A percentile compares a stretch with the other conserved stretches of the same genome.
phyloP scores from a whole-genome alignment of 92 coral and sea anemone species.

The Umimayanthus kanabou region DNA sequence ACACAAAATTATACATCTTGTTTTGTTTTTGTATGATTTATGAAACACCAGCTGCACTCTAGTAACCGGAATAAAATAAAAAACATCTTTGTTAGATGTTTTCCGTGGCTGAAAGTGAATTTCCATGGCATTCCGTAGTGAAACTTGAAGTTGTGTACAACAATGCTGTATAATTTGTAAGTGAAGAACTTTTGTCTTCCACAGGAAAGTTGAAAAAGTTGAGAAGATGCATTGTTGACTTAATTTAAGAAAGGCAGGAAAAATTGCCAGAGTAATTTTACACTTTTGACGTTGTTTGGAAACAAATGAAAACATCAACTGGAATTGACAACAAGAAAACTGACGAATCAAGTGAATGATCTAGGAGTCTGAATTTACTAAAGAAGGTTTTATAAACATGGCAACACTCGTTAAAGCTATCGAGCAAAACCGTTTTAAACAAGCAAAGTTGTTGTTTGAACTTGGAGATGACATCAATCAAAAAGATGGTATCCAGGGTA shows the following conservation, averaged over 20 bases:
- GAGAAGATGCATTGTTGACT: background rate
- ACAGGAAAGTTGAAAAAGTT: background rate
- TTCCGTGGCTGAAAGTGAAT: background rate
- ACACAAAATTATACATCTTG: background rate
- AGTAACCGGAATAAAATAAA: background rate
- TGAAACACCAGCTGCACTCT: background rate
- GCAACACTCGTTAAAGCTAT: constrained; percentile 68
- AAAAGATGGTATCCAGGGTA: constrained; percentile 54
- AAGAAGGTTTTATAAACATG: constrained; percentile 36
- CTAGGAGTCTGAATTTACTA: background rate
- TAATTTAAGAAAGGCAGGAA: background rate
- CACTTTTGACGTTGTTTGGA: background rate
- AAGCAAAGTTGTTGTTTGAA: constrained; percentile 61
- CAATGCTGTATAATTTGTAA: background rate
- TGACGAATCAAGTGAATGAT: background rate
- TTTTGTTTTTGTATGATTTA: background rate
- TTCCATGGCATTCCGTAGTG: background rate
- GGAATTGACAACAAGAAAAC: background rate
- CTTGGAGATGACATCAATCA: constrained; percentile 66
- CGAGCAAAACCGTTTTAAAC: constrained; percentile 67
- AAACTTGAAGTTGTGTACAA: background rate
- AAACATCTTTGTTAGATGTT: too few species aligned
- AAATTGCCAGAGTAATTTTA: background rate
- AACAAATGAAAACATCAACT: background rate
- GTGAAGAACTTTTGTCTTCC: background rate